Evolutionary conservation across 2,113 vertebrate species (phyloP).

Genomic region (Excalfactoria chinensis): DNA sequence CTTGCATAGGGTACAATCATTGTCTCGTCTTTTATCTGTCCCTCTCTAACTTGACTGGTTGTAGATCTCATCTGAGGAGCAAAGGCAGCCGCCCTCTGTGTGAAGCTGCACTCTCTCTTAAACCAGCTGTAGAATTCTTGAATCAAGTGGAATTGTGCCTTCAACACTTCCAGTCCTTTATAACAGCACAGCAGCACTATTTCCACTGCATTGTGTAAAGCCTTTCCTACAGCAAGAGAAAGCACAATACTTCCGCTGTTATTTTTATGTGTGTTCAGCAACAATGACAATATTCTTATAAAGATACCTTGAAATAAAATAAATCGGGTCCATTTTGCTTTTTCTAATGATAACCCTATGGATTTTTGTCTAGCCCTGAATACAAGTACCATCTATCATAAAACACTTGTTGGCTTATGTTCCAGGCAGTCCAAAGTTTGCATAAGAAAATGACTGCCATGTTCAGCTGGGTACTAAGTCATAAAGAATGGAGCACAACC

Average conservation of each 20-base stretch:
- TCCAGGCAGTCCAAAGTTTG: not conserved
- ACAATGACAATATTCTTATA: fast-evolving
- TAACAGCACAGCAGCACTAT: not conserved
- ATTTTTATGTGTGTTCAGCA: not conserved
- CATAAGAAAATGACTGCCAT: not conserved
- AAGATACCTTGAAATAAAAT: not conserved
- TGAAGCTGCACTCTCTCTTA: not conserved
- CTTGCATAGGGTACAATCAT: not conserved
- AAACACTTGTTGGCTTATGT: not conserved
- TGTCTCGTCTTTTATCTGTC: not conserved
- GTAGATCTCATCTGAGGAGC: not conserved
- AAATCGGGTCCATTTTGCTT: not conserved
- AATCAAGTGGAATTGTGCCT: not conserved
- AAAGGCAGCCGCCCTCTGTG: not conserved
- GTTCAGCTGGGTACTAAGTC: not conserved
- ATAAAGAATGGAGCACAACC: not conserved
- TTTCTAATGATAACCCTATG: not conserved
- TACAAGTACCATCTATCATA: not conserved
- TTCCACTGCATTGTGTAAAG: not conserved
- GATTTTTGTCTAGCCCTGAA: not conserved
- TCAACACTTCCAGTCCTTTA: not conserved
- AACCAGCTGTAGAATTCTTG: not conserved
- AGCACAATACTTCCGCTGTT: not conserved
- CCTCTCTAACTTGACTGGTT: not conserved
- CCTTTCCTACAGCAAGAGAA: not conserved